phyloP scores from a whole-genome alignment of 2,797 vertebrate genomes.

The Sebastes kiyomatsui region DNA sequence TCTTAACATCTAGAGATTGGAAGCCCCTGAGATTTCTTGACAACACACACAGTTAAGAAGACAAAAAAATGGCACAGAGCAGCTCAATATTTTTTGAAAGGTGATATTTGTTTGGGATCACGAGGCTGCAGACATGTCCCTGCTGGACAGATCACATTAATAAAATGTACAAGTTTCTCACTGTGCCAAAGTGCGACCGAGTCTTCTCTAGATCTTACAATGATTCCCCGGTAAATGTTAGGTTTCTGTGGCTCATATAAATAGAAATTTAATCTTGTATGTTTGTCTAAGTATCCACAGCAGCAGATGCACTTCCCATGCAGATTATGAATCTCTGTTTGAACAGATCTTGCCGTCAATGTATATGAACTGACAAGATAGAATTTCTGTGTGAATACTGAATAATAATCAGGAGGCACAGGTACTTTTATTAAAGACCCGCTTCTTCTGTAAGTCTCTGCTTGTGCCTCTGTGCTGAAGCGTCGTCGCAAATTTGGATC shows the following conservation, averaged over 20 bases:
- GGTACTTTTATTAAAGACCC: constrained; percentile 65
- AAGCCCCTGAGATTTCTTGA: neutral
- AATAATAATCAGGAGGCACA: constrained; percentile 70
- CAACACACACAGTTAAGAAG: neutral
- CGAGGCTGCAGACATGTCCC: constrained; percentile 3
- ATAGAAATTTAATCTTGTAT: constrained; percentile 90
- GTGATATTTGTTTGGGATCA: constrained; percentile 1
- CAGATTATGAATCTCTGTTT: constrained; percentile 85
- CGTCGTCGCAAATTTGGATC: constrained; percentile 26
- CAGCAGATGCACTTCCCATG: constrained; percentile 81
- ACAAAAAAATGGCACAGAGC: neutral
- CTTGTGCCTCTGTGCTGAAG: constrained; percentile 26
- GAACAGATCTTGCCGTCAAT: constrained; percentile 79
- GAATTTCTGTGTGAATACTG: constrained; percentile 65
- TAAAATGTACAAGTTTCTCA: constrained; percentile 37
- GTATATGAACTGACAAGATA: constrained; percentile 76
- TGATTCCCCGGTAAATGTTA: constrained; percentile 80
- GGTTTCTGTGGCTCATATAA: constrained; percentile 81
- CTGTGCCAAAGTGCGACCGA: constrained; percentile 49
- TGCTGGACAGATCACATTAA: constrained; percentile 45
- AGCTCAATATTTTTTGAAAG: neutral
- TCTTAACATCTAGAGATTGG: neutral
- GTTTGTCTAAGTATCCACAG: constrained; percentile 85
- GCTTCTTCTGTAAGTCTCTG: constrained; percentile 34
- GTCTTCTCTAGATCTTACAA: constrained; percentile 65